Conservation (phyloP, 2,888 invertebrate genomes). For the Caenorhabditis wallacei region DNA sequence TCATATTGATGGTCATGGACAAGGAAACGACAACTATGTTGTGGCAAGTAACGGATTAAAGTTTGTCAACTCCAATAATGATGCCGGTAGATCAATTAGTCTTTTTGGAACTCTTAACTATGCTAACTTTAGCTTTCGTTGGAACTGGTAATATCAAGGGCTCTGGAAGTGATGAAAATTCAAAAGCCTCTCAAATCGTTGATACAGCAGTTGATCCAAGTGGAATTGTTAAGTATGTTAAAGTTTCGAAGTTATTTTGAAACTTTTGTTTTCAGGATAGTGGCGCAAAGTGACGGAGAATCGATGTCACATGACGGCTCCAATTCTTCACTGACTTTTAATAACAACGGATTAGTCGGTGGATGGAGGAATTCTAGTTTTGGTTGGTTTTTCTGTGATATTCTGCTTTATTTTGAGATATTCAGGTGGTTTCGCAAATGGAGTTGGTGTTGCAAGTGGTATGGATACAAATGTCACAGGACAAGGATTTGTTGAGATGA, state of each 20-base stretch:
- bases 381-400: slow-evolving; percentile 23
- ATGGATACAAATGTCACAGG: slow-evolving; percentile 70
- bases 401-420: background rate
- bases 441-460: slow-evolving; percentile 65
- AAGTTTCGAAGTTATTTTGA: background rate
- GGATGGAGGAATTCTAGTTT: slow-evolving; percentile 64
- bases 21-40: slow-evolving; percentile 70
- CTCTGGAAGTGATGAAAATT: slow-evolving; percentile 68
- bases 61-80: slow-evolving; percentile 71
- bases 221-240: slow-evolving; percentile 59
- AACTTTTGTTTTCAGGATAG: slow-evolving; percentile 46
- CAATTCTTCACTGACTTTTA: slow-evolving; percentile 66
- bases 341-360: slow-evolving; percentile 62
- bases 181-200: slow-evolving; percentile 67
- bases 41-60: slow-evolving; percentile 73
- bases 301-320: slow-evolving; percentile 63
- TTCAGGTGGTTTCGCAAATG: slow-evolving; percentile 62
- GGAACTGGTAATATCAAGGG: slow-evolving; percentile 71
- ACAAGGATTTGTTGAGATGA: slow-evolving; percentile 55
- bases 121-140: slow-evolving; percentile 66
- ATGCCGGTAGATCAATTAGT: slow-evolving; percentile 56
- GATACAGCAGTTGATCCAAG: slow-evolving; percentile 69
- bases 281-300: slow-evolving; percentile 65
- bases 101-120: background rate
- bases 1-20: slow-evolving; percentile 60